A percentile compares a stretch with the other conserved stretches of the same genome.
Conservation (phyloP, 2,888 invertebrate species). For the Odontocolon sp. region DNA sequence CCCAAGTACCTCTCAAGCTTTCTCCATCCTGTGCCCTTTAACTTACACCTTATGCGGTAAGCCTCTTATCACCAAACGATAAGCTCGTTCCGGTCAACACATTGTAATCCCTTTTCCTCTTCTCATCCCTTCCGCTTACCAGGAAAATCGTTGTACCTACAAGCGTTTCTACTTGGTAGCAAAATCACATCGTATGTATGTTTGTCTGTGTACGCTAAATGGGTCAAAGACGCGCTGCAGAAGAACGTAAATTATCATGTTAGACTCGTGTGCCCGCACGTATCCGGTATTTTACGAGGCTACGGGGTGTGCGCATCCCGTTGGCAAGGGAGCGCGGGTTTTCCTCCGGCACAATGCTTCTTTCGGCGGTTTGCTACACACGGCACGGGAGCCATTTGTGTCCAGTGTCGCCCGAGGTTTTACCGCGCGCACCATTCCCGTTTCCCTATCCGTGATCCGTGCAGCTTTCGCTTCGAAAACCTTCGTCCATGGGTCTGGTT, state of each 20-base stretch:
- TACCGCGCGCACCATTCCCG: conserved; percentile 37
- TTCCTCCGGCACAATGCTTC: conserved; percentile 52
- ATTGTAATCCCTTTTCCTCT: conserved; percentile 1
- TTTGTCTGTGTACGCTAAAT: not conserved
- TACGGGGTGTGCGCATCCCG: not conserved
- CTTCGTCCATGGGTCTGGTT: conserved; percentile 5
- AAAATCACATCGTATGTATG: not conserved
- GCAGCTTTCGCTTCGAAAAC: conserved; percentile 22
- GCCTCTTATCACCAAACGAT: conserved; percentile 17
- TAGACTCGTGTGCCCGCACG: conserved; percentile 20
- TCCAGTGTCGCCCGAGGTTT: conserved; percentile 55
- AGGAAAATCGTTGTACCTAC: not conserved
- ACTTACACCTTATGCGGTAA: conserved; percentile 1
- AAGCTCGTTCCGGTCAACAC: conserved; percentile 9
- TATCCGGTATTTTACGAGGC: conserved; percentile 49
- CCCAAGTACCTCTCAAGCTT: conserved; percentile 1
- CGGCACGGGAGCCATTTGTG: conserved; percentile 54
- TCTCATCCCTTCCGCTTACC: conserved; percentile 8
- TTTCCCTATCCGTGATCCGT: conserved; percentile 10
- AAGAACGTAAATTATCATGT: conserved; percentile 56
- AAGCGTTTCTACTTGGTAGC: not conserved
- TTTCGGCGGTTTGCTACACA: conserved; percentile 51
- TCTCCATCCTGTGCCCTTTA: no score
- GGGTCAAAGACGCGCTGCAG: conserved; percentile 20
- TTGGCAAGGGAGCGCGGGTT: conserved; percentile 32